A percentile compares a stretch with the other conserved stretches of the same genome.
These are phyloP conservation scores for Cylindroiulus punctatus DNA, from an alignment of 2,888 invertebrate genomes.

Conservation along the genomic window DNA sequence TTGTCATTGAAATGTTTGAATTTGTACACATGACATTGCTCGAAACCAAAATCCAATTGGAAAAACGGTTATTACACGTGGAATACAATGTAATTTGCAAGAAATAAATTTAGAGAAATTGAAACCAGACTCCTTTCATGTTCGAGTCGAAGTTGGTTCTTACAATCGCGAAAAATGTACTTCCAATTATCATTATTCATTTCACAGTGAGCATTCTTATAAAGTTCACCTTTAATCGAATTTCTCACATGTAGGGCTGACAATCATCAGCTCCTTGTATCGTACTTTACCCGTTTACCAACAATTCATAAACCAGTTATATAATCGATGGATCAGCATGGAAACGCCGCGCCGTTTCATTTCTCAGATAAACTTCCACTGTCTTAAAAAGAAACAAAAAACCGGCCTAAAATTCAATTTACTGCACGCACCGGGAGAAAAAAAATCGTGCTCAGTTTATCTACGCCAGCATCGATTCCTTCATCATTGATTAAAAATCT, in stretches of 20 bases:
- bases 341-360: neutral
- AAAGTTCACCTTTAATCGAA: too few relatives aligned
- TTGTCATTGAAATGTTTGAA: neutral
- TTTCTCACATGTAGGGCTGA: neutral
- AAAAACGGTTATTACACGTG: too few relatives aligned
- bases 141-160: too few relatives aligned
- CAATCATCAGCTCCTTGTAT: neutral
- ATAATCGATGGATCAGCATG: neutral
- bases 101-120: neutral
- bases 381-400: slow-evolving; percentile 4
- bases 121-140: too few relatives aligned
- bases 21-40: neutral
- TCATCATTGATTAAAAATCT: slow-evolving; percentile 43
- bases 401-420: slow-evolving; percentile 25
- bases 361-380: neutral
- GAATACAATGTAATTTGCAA: neutral
- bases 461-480: slow-evolving; percentile 25
- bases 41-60: neutral
- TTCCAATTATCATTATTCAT: too few relatives aligned
- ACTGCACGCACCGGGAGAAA: neutral
- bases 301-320: slow-evolving; percentile 9
- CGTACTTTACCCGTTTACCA: neutral
- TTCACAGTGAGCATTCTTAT: too few relatives aligned
- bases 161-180: too few relatives aligned
- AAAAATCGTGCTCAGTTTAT: neutral